Conservation (phyloP, 2,888 invertebrate genomes). For the Eustalomyia histrio region DNA sequence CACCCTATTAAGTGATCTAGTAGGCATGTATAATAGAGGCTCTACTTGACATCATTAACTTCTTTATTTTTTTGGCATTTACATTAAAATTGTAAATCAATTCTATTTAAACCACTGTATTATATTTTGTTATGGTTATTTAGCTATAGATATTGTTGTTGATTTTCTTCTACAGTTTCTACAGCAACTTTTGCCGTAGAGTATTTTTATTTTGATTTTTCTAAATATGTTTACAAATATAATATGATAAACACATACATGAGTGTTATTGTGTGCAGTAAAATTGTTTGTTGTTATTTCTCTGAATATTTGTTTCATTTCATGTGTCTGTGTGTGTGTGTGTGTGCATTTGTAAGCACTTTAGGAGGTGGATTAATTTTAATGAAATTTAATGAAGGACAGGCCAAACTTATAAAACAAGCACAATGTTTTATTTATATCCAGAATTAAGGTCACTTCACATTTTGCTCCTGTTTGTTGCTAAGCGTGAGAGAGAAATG, state of each 20-base stretch:
- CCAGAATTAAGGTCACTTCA: slow-evolving; percentile 66
- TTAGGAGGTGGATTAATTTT: slow-evolving; percentile 67
- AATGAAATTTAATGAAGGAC: slow-evolving; percentile 69
- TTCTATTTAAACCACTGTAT: too few species aligned
- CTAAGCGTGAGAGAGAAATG: slow-evolving; percentile 9
- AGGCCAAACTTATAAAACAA: slow-evolving; percentile 50
- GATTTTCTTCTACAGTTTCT: slow-evolving; percentile 13
- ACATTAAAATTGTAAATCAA: too few species aligned
- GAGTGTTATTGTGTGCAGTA: slow-evolving; percentile 31
- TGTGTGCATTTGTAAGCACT: slow-evolving; percentile 54
- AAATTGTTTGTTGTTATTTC: slow-evolving; percentile 43
- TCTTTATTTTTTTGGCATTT: too few species aligned
- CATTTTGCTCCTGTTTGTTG: slow-evolving; percentile 34
- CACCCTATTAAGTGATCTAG: too few species aligned
- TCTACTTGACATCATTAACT: too few species aligned
- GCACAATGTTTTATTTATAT: slow-evolving; percentile 68
- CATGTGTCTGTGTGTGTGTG: slow-evolving; percentile 9
- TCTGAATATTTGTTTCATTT: too few species aligned
- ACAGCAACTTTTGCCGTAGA: slow-evolving; percentile 1
- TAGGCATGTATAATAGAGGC: too few species aligned
- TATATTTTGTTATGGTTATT: too few species aligned
- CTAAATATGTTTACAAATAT: slow-evolving; percentile 47
- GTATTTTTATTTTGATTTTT: slow-evolving; percentile 23
- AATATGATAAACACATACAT: slow-evolving; percentile 35
- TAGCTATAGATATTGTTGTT: background rate